Conservation (phyloP, 2,113 vertebrate genomes). For the Pantherophis guttatus region DNA sequence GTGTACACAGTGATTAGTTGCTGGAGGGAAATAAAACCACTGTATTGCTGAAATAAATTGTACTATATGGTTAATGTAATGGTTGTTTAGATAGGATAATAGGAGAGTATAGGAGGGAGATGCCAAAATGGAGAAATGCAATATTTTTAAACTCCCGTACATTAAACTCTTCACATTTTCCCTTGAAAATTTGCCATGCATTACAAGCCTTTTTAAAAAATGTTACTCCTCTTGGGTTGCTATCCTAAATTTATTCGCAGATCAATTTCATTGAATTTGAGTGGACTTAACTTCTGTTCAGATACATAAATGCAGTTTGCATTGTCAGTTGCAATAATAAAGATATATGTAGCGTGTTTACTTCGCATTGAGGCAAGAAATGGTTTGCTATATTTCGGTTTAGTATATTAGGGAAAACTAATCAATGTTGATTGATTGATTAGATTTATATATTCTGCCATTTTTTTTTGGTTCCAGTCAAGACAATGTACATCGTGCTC, state of each 20-base stretch:
- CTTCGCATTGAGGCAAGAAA: not conserved
- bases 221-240: not conserved
- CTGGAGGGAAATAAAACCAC: not conserved
- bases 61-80: not conserved
- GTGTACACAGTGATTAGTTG: conserved; percentile 7
- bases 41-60: not conserved
- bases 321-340: not conserved
- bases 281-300: not conserved
- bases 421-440: not conserved
- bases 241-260: not conserved
- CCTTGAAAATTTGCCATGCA: conserved; percentile 15
- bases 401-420: not conserved
- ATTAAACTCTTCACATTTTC: not conserved
- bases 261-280: not conserved
- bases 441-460: not conserved
- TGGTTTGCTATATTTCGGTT: not conserved
- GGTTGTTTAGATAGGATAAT: not conserved
- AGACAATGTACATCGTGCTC: not conserved
- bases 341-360: not conserved
- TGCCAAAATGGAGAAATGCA: not conserved
- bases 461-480: not conserved
- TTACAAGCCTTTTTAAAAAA: not conserved
- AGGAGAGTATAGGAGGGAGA: not conserved
- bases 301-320: not conserved
- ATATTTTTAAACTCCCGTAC: not conserved